Evolutionary conservation across 2,113 vertebrate genomes (phyloP), one percentile per base, ranked within the genome.

Genomic region (Platichthys stellatus): DNA sequence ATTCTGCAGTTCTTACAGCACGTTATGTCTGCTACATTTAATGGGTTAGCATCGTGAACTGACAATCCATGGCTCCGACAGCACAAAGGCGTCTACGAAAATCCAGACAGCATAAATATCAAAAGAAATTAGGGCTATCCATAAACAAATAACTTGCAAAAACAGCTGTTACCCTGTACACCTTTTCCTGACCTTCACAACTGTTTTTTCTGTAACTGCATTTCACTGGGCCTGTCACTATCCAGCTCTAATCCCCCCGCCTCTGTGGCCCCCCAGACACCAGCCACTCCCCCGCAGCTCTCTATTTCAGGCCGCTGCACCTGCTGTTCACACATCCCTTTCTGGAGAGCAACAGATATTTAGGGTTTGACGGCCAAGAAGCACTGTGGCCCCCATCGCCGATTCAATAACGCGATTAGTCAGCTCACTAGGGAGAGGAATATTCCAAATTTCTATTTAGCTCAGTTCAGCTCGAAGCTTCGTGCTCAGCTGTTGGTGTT

Each of bases 271-370:
- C 69, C 69, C 53, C 47, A 51, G 54, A 80, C 76, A 61, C n/a
- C 63, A 12, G 35, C 56, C 72, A 47, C 74, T 56, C 82, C 75
- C 77, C 74, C 65, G n/a, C 45, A 35, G 72, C 76, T 77, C 89
- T 92, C 93, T 95, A 94, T 95, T 95, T 94, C 86, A 86, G 87
- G 89, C 80, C 2, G 13, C 67, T 85, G 89, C 94, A 95, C 92
- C 94, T 94, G 93, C 93, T 88, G 79, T 86, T 86, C 88, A 82
- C 83, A 81, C 92, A 76, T 86, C 91, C 89, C 72, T 69, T 70
- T 90, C 78, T 81, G 86, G 87, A 88, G 57, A 86, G 69, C 70
- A 21, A 40, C 63, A 84, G 85, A 87, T 81, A 89, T 85, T 84
- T 83, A 54, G 28, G 72, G 83, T 82, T 74, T 75, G 49, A 70